Conservation (phyloP, 1,140 invertebrate species). For the Ladona fulva region DNA sequence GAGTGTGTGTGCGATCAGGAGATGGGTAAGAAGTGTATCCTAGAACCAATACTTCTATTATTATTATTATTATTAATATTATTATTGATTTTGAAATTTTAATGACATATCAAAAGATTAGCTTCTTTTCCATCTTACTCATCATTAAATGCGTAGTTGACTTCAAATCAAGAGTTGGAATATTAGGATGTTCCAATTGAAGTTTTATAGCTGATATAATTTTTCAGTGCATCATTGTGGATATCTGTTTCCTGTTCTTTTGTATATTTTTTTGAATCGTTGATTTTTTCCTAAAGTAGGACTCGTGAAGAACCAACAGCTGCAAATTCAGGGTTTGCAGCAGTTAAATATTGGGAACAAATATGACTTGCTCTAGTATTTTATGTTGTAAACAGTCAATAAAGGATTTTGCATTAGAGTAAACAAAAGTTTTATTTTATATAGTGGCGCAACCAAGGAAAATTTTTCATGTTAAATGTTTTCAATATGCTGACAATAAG, state of each 20-base stretch:
- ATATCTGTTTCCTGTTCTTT: background rate
- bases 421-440: conserved; percentile 5
- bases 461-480: conserved; percentile 6
- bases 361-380: conserved; percentile 4
- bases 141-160: background rate
- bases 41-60: background rate
- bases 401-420: conserved; percentile 10
- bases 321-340: background rate
- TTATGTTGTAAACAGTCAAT: conserved; percentile 5
- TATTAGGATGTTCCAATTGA: background rate
- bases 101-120: background rate
- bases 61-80: no score
- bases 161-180: background rate
- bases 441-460: background rate
- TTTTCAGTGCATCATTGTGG: conserved; percentile 2
- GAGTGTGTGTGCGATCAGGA: background rate
- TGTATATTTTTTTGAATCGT: background rate
- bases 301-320: background rate
- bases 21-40: background rate
- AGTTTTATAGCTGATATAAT: background rate
- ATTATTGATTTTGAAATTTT: background rate
- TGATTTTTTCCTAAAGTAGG: background rate
- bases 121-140: conserved; percentile 4
- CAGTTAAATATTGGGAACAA: conserved; percentile 1
- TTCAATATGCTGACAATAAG: conserved; percentile 10